A percentile compares a stretch with the other conserved stretches of the same genome.
Conservation (phyloP, 2,888 invertebrate species). For the Steinernema scapterisci region DNA sequence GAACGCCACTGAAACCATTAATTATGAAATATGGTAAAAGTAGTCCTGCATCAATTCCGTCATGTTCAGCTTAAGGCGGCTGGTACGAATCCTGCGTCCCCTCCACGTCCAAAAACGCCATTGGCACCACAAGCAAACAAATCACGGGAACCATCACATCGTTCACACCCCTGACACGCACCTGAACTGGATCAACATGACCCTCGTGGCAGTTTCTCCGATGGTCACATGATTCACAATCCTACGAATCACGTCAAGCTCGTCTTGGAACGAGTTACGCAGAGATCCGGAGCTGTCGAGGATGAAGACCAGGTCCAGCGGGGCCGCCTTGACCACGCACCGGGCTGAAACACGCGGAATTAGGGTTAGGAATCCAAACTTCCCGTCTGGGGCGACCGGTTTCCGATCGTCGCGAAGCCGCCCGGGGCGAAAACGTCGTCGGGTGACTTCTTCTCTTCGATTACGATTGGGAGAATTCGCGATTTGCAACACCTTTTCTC, state of each 20-base stretch:
- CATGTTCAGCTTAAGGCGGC: too few relatives aligned
- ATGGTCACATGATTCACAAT: slow-evolving; percentile 64
- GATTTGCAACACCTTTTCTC: slow-evolving; percentile 28
- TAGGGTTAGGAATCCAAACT: background rate
- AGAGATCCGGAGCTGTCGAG: slow-evolving; percentile 65
- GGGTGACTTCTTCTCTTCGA: too few relatives aligned
- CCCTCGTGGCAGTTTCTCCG: slow-evolving; percentile 59
- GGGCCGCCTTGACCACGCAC: slow-evolving; percentile 62
- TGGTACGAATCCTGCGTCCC: background rate
- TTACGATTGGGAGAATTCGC: background rate
- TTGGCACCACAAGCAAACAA: background rate
- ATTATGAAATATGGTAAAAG: background rate
- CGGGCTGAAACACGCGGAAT: slow-evolving; percentile 51
- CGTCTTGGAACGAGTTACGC: slow-evolving; percentile 63
- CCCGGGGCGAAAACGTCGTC: background rate
- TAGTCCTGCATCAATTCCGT: too few relatives aligned
- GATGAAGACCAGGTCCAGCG: slow-evolving; percentile 64
- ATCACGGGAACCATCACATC: background rate
- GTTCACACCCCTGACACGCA: background rate
- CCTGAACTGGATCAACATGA: slow-evolving; percentile 66
- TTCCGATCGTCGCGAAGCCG: background rate
- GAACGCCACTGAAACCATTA: slow-evolving; percentile 63
- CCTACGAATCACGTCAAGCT: slow-evolving; percentile 62
- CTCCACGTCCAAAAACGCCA: background rate
- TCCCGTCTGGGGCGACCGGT: slow-evolving; percentile 26